Evolutionary conservation across 2,113 vertebrate species (phyloP), one percentile per base, ranked within the genome.

Genomic region (Lutjanus erythropterus): DNA sequence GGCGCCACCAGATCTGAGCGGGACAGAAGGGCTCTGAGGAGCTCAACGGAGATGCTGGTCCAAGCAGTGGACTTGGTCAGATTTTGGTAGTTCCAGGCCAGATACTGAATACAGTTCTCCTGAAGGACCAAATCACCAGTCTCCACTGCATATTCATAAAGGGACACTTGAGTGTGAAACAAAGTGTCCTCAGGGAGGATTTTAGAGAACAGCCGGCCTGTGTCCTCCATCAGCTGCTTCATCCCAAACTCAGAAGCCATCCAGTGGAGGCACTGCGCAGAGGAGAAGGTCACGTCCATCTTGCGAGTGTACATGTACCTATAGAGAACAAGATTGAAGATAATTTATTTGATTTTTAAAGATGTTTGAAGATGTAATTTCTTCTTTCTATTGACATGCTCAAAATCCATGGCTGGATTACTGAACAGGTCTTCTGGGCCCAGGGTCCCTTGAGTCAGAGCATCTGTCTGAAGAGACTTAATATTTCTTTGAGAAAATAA

Each of bases 251-350:
- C 39, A 0, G 93, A 94, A 0, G 95, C 94, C 29, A 96, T 76
- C 79, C 93, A 88, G 88, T 96, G 95, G 59, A 96, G 64, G 58
- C 96, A 97, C 77, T 94, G 92, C 9, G 90, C 93, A 0, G 95
- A 94, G 0, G 84, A 70, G 71, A 72, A 35, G 33, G 86, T 87
- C 64, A 96, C 79, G 0, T 92, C 86, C 0, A 95, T 78, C 85
- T 91, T 92, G 29, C 87, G 91, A 10, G 95, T 95, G 87, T 96
- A 96, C 11, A 96, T 61, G 81, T 96, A 96, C 93, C 95, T 96
- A 69, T 33, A 6, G 41, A 62, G 25, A 52, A 71, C 9, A 33
- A 85, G 0, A 85, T 44, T 50, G 25, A 2, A 5, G 1, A 60
- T 31, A 47, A 47, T 52, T 7, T 3, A n/a, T 27, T 29, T 19